phyloP scores from a whole-genome alignment of 2,888 invertebrate species.

The Xestia sexstrigata region DNA sequence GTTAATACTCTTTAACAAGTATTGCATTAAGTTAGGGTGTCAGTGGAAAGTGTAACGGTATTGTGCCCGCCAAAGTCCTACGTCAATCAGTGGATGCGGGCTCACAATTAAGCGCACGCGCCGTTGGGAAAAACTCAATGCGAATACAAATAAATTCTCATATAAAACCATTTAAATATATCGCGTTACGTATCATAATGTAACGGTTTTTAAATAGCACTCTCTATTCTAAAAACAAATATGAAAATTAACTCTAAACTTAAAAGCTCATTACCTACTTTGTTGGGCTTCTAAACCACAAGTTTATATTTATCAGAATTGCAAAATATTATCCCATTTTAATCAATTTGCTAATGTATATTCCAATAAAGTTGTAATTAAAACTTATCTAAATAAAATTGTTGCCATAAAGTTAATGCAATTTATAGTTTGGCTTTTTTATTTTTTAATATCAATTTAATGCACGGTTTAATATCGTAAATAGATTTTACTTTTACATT shows the following conservation, averaged over 20 bases:
- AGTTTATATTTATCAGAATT: constrained; percentile 3
- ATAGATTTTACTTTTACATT: neutral
- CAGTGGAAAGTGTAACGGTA: constrained; percentile 84
- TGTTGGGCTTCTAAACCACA: neutral
- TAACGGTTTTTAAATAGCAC: constrained; percentile 47
- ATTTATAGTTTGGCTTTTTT: constrained; percentile 1
- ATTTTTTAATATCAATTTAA: constrained; percentile 6
- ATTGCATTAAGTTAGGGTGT: constrained; percentile 74
- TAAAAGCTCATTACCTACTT: constrained; percentile 10
- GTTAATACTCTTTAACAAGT: constrained; percentile 63
- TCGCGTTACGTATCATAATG: constrained; percentile 49
- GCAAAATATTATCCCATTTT: constrained; percentile 5
- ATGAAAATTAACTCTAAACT: neutral
- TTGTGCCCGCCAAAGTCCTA: constrained; percentile 76
- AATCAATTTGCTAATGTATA: constrained; percentile 19
- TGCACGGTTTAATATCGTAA: neutral
- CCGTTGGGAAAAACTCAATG: constrained; percentile 81
- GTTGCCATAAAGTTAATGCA: constrained; percentile 23
- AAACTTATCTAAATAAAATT: constrained; percentile 16
- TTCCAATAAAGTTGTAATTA: constrained; percentile 32
- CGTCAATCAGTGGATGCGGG: constrained; percentile 89
- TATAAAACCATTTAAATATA: constrained; percentile 79
- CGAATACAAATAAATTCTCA: constrained; percentile 87
- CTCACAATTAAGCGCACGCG: constrained; percentile 88
- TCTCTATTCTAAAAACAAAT: neutral